Conservation (phyloP, 1,140 invertebrate species). For the Formica exsecta region DNA sequence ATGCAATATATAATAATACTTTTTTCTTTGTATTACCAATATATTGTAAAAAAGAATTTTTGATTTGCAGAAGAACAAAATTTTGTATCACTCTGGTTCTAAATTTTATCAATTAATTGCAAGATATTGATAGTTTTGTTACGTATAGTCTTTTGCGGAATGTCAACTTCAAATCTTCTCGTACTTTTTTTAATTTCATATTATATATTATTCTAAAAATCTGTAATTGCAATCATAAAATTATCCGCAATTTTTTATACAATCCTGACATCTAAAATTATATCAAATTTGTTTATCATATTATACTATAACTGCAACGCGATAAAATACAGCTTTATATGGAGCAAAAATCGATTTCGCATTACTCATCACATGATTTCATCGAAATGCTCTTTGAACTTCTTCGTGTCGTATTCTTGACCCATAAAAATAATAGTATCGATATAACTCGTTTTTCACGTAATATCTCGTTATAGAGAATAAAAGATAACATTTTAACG, state of each 20-base stretch:
- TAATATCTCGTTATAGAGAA: background rate
- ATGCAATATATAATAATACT: background rate
- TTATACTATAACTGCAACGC: background rate
- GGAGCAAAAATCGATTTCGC: background rate
- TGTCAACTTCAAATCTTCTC: background rate
- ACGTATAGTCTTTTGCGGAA: background rate
- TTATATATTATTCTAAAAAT: too few relatives aligned
- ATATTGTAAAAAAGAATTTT: conserved; percentile 15
- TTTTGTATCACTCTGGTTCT: background rate
- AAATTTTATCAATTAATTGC: background rate
- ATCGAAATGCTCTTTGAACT: conserved; percentile 6
- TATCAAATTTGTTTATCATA: background rate
- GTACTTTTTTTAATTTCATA: background rate
- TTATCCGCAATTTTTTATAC: too few relatives aligned
- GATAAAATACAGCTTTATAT: background rate
- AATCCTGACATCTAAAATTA: background rate
- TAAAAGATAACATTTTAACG: conserved; percentile 7
- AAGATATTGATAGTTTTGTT: background rate
- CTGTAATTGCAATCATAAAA: too few relatives aligned
- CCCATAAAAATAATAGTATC: background rate
- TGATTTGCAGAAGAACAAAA: background rate
- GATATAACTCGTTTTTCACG: background rate
- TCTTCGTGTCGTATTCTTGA: background rate
- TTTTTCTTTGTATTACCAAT: background rate
- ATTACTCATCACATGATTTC: conserved; percentile 16